Conservation (phyloP, 2,113 vertebrate genomes). For the Colaptes auratus region DNA sequence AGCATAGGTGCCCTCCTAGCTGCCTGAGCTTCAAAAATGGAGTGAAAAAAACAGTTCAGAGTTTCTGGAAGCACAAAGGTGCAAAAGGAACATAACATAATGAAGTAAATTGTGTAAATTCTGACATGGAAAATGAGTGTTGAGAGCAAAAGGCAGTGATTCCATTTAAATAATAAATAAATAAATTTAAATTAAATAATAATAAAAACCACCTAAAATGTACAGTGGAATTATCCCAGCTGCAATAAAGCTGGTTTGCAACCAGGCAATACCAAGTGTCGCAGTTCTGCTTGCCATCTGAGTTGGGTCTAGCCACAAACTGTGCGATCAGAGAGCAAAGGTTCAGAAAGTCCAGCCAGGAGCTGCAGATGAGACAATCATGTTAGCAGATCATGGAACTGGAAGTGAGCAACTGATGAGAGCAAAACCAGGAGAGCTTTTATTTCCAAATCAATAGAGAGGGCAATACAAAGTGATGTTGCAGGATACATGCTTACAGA, state of each 20-base stretch:
- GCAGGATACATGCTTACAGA: background rate
- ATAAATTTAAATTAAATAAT: background rate
- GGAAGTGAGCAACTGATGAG: background rate
- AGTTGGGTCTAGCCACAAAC: background rate
- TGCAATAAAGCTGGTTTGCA: background rate
- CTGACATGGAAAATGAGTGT: background rate
- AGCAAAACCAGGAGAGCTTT: background rate
- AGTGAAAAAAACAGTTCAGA: background rate
- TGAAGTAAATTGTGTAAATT: background rate
- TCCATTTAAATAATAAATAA: background rate
- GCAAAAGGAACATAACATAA: background rate
- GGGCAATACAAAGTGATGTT: background rate
- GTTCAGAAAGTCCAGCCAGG: rapidly evolving
- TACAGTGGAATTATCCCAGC: background rate
- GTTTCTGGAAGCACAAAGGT: background rate
- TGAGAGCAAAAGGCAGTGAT: background rate
- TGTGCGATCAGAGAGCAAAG: background rate
- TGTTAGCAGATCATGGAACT: background rate
- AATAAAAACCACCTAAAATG: background rate
- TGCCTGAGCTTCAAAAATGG: background rate
- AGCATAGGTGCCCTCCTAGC: background rate
- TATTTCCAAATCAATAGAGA: constrained; percentile 27
- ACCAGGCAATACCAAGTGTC: background rate
- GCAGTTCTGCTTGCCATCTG: background rate
- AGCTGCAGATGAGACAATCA: background rate